Conservation (phyloP, 2,888 invertebrate species). For the Lasioglossum oenotherae region DNA sequence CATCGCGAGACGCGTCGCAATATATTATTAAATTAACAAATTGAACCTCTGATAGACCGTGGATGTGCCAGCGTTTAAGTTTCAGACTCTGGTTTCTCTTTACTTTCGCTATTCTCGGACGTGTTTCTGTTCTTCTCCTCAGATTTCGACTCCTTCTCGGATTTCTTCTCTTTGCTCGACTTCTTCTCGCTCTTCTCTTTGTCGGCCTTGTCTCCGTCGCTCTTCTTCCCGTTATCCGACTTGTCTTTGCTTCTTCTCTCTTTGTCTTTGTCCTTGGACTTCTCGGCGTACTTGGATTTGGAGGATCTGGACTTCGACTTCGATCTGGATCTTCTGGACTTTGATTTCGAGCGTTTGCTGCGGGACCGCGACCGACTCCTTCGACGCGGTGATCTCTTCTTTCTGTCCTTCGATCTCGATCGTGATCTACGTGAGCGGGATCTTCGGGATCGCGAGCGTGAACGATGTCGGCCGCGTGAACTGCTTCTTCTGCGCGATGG, state of each 20-base stretch:
- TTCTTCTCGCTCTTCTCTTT: constrained; percentile 78
- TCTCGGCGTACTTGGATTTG: constrained; percentile 83
- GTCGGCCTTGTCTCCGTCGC: constrained; percentile 77
- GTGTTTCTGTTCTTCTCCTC: constrained; percentile 75
- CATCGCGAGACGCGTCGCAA: constrained; percentile 55
- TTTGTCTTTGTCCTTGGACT: constrained; percentile 80
- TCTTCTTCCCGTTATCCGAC: constrained; percentile 80
- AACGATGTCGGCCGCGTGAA: constrained; percentile 83
- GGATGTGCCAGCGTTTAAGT: constrained; percentile 62
- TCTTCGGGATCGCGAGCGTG: constrained; percentile 83
- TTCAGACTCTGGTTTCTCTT: constrained; percentile 74
- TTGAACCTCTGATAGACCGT: constrained; percentile 25
- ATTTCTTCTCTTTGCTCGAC: constrained; percentile 77
- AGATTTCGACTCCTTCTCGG: constrained; percentile 76
- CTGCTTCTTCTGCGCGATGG: constrained; percentile 80
- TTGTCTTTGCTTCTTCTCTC: constrained; percentile 78
- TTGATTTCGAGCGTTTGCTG: constrained; percentile 87
- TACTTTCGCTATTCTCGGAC: constrained; percentile 75
- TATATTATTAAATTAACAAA: constrained; percentile 55
- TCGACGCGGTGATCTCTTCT: constrained; percentile 78
- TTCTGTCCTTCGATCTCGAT: constrained; percentile 82
- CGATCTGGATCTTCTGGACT: constrained; percentile 84
- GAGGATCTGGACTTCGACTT: constrained; percentile 84
- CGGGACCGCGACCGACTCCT: constrained; percentile 84
- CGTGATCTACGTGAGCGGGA: constrained; percentile 83